These are phyloP conservation scores for Bagarius yarrelli DNA, from an alignment of 2,113 vertebrate genomes.

Conservation along the genomic window DNA sequence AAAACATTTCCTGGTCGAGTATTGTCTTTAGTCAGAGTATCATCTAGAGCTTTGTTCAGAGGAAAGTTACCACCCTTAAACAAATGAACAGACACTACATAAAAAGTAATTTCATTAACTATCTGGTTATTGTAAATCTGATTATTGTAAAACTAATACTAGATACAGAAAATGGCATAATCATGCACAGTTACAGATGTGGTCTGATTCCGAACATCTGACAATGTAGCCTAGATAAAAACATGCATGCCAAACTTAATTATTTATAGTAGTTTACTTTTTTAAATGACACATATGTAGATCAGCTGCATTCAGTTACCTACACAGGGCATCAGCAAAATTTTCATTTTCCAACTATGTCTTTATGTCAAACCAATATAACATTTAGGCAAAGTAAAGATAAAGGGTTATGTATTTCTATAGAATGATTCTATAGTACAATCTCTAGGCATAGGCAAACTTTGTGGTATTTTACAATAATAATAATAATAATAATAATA, in stretches of 20 bases:
- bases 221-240: neutral
- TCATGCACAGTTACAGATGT: neutral
- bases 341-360: neutral
- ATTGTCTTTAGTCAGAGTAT: conserved; percentile 10
- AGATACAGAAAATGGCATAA: neutral
- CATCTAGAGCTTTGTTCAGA: conserved; percentile 1
- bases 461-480: too few relatives aligned
- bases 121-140: too few relatives aligned
- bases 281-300: neutral
- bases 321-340: neutral
- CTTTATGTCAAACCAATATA: neutral
- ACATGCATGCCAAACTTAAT: neutral
- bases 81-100: neutral
- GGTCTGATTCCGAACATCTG: too few relatives aligned
- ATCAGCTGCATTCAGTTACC: neutral
- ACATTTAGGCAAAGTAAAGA: neutral
- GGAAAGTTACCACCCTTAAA: neutral
- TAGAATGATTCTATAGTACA: too few relatives aligned
- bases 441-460: too few relatives aligned
- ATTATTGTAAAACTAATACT: neutral
- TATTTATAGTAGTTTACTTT: neutral
- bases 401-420: neutral
- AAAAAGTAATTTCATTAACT: neutral
- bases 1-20: conserved; percentile 17
- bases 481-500: too few relatives aligned